These are phyloP conservation scores for Euspilapteryx auroguttella DNA, from an alignment of 2,888 invertebrate species.

Conservation along the genomic window DNA sequence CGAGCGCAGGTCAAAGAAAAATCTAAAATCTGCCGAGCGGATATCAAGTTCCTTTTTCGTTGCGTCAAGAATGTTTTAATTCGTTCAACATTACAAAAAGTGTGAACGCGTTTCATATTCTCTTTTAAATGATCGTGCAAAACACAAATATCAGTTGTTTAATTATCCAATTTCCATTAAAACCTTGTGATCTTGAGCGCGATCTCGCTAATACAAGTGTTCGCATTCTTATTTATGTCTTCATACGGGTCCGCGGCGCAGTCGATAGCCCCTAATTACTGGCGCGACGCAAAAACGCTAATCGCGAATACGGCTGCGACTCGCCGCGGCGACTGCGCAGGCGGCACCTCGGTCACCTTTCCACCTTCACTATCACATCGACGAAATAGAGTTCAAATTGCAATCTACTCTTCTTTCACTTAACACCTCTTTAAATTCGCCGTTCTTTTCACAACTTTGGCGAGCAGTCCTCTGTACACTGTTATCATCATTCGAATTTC, in stretches of 20 bases:
- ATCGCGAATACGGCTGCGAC: slow-evolving; percentile 46
- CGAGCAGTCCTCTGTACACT: too few relatives aligned
- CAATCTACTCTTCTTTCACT: slow-evolving; percentile 4
- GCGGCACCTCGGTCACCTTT: slow-evolving; percentile 4
- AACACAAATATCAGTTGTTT: slow-evolving; percentile 3
- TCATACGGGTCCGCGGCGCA: slow-evolving; percentile 34
- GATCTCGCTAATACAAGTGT: slow-evolving; percentile 34
- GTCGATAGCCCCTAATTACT: slow-evolving; percentile 59
- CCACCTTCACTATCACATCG: slow-evolving; percentile 7
- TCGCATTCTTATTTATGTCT: slow-evolving; percentile 55
- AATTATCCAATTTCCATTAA: slow-evolving; percentile 5
- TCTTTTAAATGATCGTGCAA: slow-evolving; percentile 1
- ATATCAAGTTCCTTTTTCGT: too few relatives aligned
- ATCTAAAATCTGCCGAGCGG: too few relatives aligned
- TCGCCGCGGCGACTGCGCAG: too few relatives aligned
- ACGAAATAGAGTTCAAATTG: too few relatives aligned
- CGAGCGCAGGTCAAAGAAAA: too few relatives aligned
- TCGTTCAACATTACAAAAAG: too few relatives aligned
- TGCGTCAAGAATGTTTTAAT: too few relatives aligned
- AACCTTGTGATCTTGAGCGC: slow-evolving; percentile 4
- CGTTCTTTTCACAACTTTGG: too few relatives aligned
- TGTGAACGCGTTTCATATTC: slow-evolving; percentile 1
- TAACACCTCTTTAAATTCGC: neutral
- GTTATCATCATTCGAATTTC: too few relatives aligned
- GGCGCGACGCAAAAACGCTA: slow-evolving; percentile 50